Evolutionary conservation across 2,797 vertebrate species (phyloP).

Genomic region (Acipenser ruthenus): DNA sequence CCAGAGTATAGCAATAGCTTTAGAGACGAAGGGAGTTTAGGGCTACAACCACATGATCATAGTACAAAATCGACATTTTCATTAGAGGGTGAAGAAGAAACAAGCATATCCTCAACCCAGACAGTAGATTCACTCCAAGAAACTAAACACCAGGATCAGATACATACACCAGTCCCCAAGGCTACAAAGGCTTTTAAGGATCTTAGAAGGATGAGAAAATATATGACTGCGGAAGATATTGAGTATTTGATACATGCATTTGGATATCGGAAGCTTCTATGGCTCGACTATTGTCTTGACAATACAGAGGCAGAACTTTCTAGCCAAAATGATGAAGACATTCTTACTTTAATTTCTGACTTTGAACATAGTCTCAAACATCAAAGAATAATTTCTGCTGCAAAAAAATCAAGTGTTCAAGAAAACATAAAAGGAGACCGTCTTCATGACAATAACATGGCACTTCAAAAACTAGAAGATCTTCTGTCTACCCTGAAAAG

Average conservation of each 20-base stretch:
- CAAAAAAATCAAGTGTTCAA: slow-evolving; percentile 21
- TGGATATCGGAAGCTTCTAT: slow-evolving; percentile 47
- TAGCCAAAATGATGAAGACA: slow-evolving; percentile 25
- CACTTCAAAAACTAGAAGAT: slow-evolving; percentile 51
- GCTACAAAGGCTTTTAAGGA: slow-evolving; percentile 24
- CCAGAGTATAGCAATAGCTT: slow-evolving; percentile 29
- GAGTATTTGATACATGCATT: slow-evolving; percentile 39
- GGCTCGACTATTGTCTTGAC: slow-evolving; percentile 48
- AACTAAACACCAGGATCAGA: slow-evolving; percentile 8
- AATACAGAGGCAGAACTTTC: slow-evolving; percentile 20
- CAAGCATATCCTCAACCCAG: slow-evolving; percentile 3
- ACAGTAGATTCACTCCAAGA: slow-evolving; percentile 3
- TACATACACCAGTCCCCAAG: slow-evolving; percentile 17
- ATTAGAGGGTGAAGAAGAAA: slow-evolving; percentile 11
- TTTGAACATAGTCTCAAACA: slow-evolving; percentile 46
- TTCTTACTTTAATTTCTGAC: slow-evolving; percentile 44
- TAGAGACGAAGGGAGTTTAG: slow-evolving; percentile 29
- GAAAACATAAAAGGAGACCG: slow-evolving; percentile 33
- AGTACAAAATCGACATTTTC: slow-evolving; percentile 6
- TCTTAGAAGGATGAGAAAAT: slow-evolving; percentile 36
- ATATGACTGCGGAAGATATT: slow-evolving; percentile 33
- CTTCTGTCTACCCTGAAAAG: slow-evolving; percentile 51
- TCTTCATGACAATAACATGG: slow-evolving; percentile 22
- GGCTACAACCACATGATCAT: slow-evolving; percentile 1
- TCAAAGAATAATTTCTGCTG: slow-evolving; percentile 26